These are phyloP conservation scores for Sebastes alutus DNA, from an alignment of 2,797 vertebrate genomes.

Conservation along the genomic window DNA sequence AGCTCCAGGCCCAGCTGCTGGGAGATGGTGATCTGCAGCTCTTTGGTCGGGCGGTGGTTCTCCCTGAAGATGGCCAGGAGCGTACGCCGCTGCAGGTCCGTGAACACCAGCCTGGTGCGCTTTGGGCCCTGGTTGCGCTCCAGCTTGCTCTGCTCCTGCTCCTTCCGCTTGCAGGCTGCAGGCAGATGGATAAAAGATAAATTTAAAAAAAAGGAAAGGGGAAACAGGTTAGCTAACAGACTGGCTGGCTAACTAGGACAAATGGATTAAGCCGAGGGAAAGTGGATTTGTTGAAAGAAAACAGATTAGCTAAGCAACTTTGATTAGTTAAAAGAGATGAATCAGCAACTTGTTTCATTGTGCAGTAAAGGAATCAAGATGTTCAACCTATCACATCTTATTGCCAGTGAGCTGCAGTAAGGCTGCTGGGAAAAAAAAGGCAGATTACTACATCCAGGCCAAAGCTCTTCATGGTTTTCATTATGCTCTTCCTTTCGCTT, in stretches of 20 bases:
- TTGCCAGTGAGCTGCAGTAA: constrained; percentile 59
- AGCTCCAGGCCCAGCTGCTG: constrained; percentile 90
- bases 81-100: constrained; percentile 89
- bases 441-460: constrained; percentile 21
- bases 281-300: constrained; percentile 81
- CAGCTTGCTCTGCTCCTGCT: constrained; percentile 88
- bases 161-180: constrained; percentile 89
- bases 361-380: constrained; percentile 70
- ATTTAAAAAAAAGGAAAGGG: constrained; percentile 24
- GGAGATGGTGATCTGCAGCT: constrained; percentile 90
- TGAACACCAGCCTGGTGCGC: constrained; percentile 89
- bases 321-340: constrained; percentile 80
- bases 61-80: constrained; percentile 89
- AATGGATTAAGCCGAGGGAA: constrained; percentile 77
- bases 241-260: constrained; percentile 76
- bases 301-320: constrained; percentile 80
- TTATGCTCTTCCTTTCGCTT: constrained; percentile 3
- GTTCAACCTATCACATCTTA: constrained; percentile 57
- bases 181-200: constrained; percentile 33
- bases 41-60: constrained; percentile 89
- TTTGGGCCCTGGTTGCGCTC: constrained; percentile 89
- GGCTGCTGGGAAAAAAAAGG: constrained; percentile 16
- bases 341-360: constrained; percentile 75
- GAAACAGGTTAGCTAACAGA: constrained; percentile 65
- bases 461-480: constrained; percentile 27